phyloP scores from a whole-genome alignment of 35 echinoderm and acorn worm genomes.

The Apostichopus californicus region DNA sequence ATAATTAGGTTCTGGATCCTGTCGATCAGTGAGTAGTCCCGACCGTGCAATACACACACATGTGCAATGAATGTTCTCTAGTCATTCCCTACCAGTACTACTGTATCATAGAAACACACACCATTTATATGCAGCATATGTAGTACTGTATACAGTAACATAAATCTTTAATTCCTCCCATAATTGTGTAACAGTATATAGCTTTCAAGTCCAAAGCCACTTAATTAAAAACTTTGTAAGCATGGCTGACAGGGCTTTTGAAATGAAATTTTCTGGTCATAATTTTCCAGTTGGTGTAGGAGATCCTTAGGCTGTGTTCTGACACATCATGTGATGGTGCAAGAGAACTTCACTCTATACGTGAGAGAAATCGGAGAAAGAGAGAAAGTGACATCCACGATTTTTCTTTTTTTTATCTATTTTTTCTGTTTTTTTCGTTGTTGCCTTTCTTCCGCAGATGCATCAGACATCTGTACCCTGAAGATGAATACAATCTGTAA shows the following conservation, averaged over 20 bases:
- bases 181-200: background rate
- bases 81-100: no score
- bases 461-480: background rate
- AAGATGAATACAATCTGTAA: background rate
- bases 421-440: background rate
- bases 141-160: no score
- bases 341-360: background rate
- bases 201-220: background rate
- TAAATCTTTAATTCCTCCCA: constrained; percentile 1
- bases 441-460: background rate
- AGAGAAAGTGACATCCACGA: background rate
- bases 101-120: no score
- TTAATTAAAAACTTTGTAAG: constrained; percentile 19
- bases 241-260: constrained; percentile 8
- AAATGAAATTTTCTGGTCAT: background rate
- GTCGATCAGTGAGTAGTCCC: no score
- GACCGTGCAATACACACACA: no score
- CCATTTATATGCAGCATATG: no score
- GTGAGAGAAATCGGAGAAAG: no score
- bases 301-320: constrained; percentile 9
- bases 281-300: background rate
- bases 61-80: no score
- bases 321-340: background rate
- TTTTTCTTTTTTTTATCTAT: background rate
- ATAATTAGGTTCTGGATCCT: no score